Evolutionary conservation across 1,140 invertebrate genomes (phyloP), one percentile per base, ranked within the genome.

Genomic region (Zeugodacus cucurbitae): DNA sequence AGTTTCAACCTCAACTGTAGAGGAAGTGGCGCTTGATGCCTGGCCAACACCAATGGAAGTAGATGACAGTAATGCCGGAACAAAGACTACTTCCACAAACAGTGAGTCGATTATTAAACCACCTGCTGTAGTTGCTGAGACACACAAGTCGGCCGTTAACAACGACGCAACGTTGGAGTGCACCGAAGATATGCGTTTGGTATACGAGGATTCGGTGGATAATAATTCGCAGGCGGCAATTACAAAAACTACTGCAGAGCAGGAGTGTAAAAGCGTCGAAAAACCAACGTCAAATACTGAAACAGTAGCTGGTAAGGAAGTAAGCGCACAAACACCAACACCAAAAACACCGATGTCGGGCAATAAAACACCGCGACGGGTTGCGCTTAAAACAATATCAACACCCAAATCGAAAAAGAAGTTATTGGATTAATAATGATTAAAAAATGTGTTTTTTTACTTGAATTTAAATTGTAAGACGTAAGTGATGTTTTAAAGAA

Each of bases 301-400:
- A 64, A 70, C 78, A 14, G 7, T 34, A 44, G 26, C 34, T 57
- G 87, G 67, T 32, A 74, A 29, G 2, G 93, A 93, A 22, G 93
- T 91, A 89, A 90, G 92, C 86, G 91, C 91, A 3, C 91, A 78
- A 88, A 92, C 2, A 89, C 89, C 82, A 88, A 88, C 88, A 91
- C 58, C 90, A 90, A 87, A 93, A 88, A 85, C 88, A 90, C 34
- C 90, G 2, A 90, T 91, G 34, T 90, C 90, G 11, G 91, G 89
- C 1, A 89, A 91, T 6, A 96, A 95, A 93, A 95, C 95, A 0
- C 96, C 96, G 0, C 92, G 96, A 54, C 93, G 96, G 89, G 96
- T 97, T 2, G 94, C 95, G 88, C 95, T 97, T 89, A 96, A 96
- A 54, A 97, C 96, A 41, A 92, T 97, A 54, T 96, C 96, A 3